Conservation (phyloP, 2,888 invertebrate genomes). For the Chymomyza amoena region DNA sequence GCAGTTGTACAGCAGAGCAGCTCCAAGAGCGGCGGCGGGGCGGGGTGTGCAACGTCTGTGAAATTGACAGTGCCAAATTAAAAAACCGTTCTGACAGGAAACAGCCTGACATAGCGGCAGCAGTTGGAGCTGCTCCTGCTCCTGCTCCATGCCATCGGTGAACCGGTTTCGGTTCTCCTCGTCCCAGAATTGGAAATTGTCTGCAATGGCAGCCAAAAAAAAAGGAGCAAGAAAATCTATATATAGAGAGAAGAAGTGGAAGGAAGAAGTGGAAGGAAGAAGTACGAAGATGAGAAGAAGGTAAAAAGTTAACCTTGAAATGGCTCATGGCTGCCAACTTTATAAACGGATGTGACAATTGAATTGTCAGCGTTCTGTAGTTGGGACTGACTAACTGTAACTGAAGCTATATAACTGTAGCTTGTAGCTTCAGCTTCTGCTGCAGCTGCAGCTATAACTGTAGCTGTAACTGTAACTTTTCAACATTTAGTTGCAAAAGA, state of each 20-base stretch:
- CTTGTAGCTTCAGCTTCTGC: neutral
- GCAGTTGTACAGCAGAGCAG: conserved; percentile 5
- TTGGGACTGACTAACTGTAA: conserved; percentile 13
- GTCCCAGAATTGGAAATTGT: conserved; percentile 8
- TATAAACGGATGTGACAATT: conserved; percentile 64
- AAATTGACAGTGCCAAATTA: conserved; percentile 49
- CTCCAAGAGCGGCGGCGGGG: too few species aligned
- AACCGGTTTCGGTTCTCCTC: neutral
- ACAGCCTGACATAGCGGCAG: conserved; percentile 17
- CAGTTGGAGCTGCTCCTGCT: neutral
- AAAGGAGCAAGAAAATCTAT: neutral
- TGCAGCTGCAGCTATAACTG: conserved; percentile 14
- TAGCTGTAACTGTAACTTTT: conserved; percentile 17
- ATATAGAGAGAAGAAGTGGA: neutral
- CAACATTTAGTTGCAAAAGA: conserved; percentile 9
- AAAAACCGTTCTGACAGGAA: conserved; percentile 35
- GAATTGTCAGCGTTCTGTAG: conserved; percentile 47
- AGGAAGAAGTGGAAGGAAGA: neutral
- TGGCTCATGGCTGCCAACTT: conserved; percentile 60
- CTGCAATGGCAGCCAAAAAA: conserved; percentile 20
- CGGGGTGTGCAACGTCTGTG: conserved; percentile 24
- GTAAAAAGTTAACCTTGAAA: conserved; percentile 53
- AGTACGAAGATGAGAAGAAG: conserved; percentile 1
- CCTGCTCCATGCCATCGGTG: neutral
- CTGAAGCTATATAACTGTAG: conserved; percentile 14